Conservation (phyloP, 2,113 vertebrate species). For the Sula dactylatra region DNA sequence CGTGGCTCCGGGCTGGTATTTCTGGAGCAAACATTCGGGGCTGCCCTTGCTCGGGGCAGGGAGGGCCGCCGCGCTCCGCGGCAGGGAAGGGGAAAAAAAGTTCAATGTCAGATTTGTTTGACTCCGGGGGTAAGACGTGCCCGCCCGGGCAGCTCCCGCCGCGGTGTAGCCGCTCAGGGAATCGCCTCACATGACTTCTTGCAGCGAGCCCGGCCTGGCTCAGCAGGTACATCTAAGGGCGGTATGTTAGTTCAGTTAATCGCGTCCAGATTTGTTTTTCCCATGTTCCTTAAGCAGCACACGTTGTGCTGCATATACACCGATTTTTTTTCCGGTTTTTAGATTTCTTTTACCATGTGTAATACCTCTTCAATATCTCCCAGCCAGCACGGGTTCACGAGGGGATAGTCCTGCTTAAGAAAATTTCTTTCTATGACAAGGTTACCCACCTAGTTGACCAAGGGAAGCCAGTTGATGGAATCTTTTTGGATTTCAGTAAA, state of each 20-base stretch:
- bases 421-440: no score
- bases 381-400: no score
- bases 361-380: no score
- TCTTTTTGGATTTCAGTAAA: no score
- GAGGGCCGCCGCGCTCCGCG: accelerated
- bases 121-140: accelerated
- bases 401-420: no score
- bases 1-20: background rate
- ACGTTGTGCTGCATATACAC: accelerated
- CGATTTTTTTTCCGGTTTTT: background rate
- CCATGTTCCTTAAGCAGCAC: background rate
- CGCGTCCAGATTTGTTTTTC: no score
- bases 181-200: accelerated
- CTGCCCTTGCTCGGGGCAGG: background rate
- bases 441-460: no score
- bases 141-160: background rate
- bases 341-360: background rate
- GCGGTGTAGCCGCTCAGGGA: background rate
- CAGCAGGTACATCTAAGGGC: background rate
- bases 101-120: background rate
- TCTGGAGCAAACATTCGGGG: background rate
- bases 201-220: background rate
- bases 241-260: accelerated
- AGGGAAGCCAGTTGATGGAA: no score
- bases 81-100: background rate